These are phyloP conservation scores for Anguilla marmorata DNA, from an alignment of 2,797 vertebrate genomes.

Conservation along the genomic window DNA sequence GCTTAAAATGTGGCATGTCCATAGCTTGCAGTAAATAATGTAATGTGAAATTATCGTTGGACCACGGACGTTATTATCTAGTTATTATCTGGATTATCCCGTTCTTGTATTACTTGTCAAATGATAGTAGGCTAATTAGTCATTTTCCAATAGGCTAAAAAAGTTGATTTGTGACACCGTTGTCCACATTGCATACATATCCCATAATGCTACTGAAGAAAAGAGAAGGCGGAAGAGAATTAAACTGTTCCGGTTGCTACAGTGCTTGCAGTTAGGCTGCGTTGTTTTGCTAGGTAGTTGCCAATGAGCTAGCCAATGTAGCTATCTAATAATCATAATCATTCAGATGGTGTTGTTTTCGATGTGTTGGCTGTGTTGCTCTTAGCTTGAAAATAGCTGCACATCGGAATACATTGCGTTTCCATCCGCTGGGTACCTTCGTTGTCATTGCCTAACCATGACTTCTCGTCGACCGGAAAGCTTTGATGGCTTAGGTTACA, in stretches of 20 bases:
- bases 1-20: not conserved
- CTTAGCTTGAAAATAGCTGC: constrained; percentile 14
- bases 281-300: constrained; percentile 34
- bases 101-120: too few species aligned
- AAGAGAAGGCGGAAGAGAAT: constrained; percentile 6
- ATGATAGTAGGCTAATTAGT: too few species aligned
- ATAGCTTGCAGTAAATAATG: not conserved
- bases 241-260: constrained; percentile 29
- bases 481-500: constrained; percentile 87
- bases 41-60: not conserved
- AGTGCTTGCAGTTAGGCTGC: not conserved
- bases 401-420: constrained; percentile 21
- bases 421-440: constrained; percentile 21
- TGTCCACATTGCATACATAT: constrained; percentile 21
- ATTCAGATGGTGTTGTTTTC: constrained; percentile 1
- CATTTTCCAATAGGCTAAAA: not conserved
- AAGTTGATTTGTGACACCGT: not conserved
- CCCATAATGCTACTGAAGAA: constrained; percentile 33
- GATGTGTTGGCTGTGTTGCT: constrained; percentile 25
- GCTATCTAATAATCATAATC: not conserved
- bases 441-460: constrained; percentile 62
- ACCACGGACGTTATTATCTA: too few species aligned
- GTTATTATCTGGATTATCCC: too few species aligned
- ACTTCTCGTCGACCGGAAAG: constrained; percentile 86
- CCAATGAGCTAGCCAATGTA: constrained; percentile 7